These are phyloP conservation scores for Onychorhynchus coronatus DNA, from an alignment of 2,113 vertebrate genomes.

Conservation along the genomic window DNA sequence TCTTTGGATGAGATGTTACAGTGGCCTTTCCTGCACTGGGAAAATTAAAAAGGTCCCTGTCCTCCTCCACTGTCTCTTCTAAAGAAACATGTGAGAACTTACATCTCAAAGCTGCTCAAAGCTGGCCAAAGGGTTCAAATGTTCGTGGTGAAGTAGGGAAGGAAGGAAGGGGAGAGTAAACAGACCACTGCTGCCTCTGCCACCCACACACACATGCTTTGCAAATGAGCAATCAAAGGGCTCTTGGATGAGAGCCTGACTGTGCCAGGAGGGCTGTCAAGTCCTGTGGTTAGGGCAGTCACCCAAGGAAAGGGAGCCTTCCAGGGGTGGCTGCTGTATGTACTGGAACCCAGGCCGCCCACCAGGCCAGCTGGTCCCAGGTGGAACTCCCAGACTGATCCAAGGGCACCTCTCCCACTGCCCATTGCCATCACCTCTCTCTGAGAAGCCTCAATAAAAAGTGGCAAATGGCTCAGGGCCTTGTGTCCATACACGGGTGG, in stretches of 20 bases:
- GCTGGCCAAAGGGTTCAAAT: neutral
- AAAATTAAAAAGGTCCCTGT: neutral
- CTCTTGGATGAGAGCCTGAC: neutral
- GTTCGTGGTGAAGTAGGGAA: neutral
- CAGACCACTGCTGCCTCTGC: neutral
- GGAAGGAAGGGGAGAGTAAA: neutral
- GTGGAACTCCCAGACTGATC: neutral
- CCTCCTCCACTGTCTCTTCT: neutral
- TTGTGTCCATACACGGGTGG: fast-evolving
- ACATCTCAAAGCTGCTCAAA: neutral
- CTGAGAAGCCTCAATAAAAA: neutral
- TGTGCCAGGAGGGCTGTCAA: neutral
- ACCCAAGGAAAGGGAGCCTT: neutral
- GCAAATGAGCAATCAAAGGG: neutral
- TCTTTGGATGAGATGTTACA: neutral
- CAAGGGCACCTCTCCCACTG: neutral
- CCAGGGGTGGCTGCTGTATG: neutral
- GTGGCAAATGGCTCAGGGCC: neutral
- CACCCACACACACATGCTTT: neutral
- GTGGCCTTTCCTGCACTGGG: neutral
- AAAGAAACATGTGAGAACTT: neutral
- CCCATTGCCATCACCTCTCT: neutral
- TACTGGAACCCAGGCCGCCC: neutral
- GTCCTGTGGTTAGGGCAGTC: neutral
- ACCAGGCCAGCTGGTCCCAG: neutral